These are phyloP conservation scores for Calameuta pallipes DNA, from an alignment of 2,888 invertebrate species.

Conservation along the genomic window DNA sequence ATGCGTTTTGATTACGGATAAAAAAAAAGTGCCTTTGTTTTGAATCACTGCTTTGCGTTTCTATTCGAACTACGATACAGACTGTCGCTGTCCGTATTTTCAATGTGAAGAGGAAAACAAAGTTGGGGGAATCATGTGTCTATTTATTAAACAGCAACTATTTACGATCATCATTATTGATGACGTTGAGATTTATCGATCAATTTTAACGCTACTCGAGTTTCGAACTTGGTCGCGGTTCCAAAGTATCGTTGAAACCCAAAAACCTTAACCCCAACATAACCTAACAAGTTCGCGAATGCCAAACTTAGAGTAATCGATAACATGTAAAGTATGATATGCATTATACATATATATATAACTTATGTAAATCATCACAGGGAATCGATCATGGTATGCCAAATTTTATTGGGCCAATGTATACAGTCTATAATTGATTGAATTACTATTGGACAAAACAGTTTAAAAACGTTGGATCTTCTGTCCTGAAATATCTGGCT, in stretches of 20 bases:
- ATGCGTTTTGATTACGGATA: conserved; percentile 1
- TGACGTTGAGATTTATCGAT: not conserved
- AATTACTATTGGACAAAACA: not conserved
- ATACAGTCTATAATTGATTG: not conserved
- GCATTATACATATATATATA: not conserved
- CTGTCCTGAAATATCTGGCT: not conserved
- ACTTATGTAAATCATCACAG: not conserved
- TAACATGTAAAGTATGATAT: not conserved
- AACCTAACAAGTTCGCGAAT: conserved; percentile 11
- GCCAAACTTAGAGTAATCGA: conserved; percentile 17
- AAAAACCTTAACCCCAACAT: not conserved
- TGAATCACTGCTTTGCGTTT: not conserved
- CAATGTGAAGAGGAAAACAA: not conserved
- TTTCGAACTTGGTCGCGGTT: not conserved
- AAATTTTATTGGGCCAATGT: conserved; percentile 6
- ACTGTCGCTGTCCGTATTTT: not conserved
- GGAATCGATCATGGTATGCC: conserved; percentile 9
- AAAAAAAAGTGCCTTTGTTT: conserved; percentile 2
- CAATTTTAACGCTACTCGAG: not conserved
- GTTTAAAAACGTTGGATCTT: not conserved
- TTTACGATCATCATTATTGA: not conserved
- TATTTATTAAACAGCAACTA: not conserved
- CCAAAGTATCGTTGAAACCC: not conserved
- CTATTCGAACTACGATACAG: not conserved
- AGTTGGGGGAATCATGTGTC: not conserved